Conservation (phyloP, 1,140 invertebrate species). For the Reticulitermes speratus region DNA sequence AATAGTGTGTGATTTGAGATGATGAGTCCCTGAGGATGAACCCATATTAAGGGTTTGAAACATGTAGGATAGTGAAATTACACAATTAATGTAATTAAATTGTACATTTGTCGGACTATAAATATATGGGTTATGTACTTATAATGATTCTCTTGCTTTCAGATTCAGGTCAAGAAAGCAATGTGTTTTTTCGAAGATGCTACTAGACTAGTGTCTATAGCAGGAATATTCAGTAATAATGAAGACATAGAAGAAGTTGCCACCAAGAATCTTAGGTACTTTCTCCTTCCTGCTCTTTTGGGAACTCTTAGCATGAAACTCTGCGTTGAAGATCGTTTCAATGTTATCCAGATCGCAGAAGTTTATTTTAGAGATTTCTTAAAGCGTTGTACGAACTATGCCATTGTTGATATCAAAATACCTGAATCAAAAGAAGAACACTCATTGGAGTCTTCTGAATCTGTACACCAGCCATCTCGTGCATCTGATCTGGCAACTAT, state of each 20-base stretch:
- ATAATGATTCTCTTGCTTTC: conserved; percentile 39
- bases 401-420: conserved; percentile 62
- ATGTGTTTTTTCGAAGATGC: conserved; percentile 75
- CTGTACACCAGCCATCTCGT: neutral
- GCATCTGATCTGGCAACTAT: conserved; percentile 30
- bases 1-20: no score
- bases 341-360: conserved; percentile 70
- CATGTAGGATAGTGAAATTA: no score
- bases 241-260: conserved; percentile 84
- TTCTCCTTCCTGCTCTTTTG: conserved; percentile 79
- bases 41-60: no score
- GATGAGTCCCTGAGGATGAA: no score
- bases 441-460: neutral
- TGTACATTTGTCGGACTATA: no score
- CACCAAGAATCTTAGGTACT: conserved; percentile 80
- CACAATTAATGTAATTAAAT: no score
- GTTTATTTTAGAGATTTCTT: conserved; percentile 86
- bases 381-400: conserved; percentile 75
- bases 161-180: conserved; percentile 65
- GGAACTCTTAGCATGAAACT: conserved; percentile 72
- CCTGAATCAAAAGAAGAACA: conserved; percentile 42
- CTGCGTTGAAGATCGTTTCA: conserved; percentile 57
- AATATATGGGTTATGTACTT: neutral
- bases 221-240: conserved; percentile 83
- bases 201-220: conserved; percentile 72